These are phyloP conservation scores for Dufourea novaeangliae DNA, from an alignment of 1,140 invertebrate genomes.

Conservation along the genomic window DNA sequence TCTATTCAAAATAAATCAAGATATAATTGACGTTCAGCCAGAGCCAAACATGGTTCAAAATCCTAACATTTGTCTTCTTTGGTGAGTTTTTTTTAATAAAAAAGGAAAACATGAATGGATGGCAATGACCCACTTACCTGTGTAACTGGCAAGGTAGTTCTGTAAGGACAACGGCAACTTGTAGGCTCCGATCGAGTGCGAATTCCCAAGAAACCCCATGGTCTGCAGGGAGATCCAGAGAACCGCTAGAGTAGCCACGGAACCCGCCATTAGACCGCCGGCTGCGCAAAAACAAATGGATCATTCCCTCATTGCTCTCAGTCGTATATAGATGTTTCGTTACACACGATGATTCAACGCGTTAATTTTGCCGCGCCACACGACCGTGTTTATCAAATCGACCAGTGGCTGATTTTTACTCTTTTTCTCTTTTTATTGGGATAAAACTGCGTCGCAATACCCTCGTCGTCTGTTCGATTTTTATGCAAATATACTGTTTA, in stretches of 20 bases:
- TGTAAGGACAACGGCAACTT: conserved; percentile 67
- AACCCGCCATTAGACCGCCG: conserved; percentile 77
- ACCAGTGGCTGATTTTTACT: neutral
- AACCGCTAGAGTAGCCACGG: conserved; percentile 74
- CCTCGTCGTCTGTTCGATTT: neutral
- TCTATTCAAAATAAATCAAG: no score
- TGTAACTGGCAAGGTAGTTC: conserved; percentile 61
- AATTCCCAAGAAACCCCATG: conserved; percentile 72
- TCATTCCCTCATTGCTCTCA: neutral
- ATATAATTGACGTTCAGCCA: no score
- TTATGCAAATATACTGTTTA: no score
- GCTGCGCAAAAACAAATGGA: conserved; percentile 67
- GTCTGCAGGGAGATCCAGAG: conserved; percentile 75
- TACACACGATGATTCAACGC: conserved; percentile 6
- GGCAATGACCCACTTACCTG: conserved; percentile 30
- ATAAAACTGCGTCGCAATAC: neutral
- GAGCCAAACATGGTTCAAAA: no score
- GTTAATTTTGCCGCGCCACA: neutral
- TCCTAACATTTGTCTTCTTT: no score
- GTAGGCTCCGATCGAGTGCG: conserved; percentile 65
- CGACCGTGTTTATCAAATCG: neutral
- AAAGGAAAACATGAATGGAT: no score
- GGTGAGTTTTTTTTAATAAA: no score
- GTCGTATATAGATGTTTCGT: neutral
- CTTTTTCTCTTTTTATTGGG: conserved; percentile 2